Evolutionary conservation across 1,140 invertebrate genomes (phyloP).

Genomic region (honey bee (Apis mellifera)): Amel_HAv3.1 CM009939.2:5836501-5837000

Average conservation of each 20-base stretch:
- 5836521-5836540: conserved; percentile 97
- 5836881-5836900: conserved; percentile 98
- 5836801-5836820: conserved; percentile 73
- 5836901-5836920: conserved; percentile 97
- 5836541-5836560: conserved; percentile 93
- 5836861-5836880: conserved; percentile 95
- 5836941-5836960: background rate
- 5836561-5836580: conserved; percentile 86
- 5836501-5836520: conserved; percentile 94
- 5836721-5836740: conserved; percentile 78
- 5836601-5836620: conserved; percentile 54
- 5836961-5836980: background rate
- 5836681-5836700: conserved; percentile 72
- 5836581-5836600: conserved; percentile 80
- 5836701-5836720: conserved; percentile 82
- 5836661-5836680: conserved; percentile 10
- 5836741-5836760: conserved; percentile 81
- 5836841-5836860: conserved; percentile 94
- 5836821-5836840: conserved; percentile 80
- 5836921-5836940: conserved; percentile 93
- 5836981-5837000: background rate
- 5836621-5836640: background rate
- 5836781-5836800: conserved; percentile 81
- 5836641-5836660: background rate
- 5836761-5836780: conserved; percentile 81